These are phyloP conservation scores for Leucania comma DNA, from an alignment of 2,888 invertebrate species.

Conservation along the genomic window DNA sequence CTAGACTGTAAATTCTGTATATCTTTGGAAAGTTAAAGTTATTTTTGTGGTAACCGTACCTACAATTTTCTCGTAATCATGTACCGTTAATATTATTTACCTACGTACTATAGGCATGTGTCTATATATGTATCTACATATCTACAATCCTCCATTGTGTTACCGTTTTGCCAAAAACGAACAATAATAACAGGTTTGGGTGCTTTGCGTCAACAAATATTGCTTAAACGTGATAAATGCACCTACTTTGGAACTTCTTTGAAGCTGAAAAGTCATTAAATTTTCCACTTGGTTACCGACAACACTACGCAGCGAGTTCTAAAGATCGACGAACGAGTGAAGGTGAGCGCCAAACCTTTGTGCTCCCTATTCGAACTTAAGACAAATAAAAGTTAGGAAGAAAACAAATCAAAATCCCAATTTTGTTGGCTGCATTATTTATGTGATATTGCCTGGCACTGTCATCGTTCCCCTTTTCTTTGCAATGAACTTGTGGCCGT, in stretches of 20 bases:
- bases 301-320: constrained; percentile 66
- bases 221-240: neutral
- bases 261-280: constrained; percentile 63
- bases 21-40: neutral
- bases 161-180: no score
- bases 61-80: no score
- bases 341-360: constrained; percentile 73
- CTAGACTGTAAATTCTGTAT: neutral
- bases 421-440: constrained; percentile 89
- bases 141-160: no score
- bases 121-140: neutral
- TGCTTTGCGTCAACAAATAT: neutral
- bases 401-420: constrained; percentile 90
- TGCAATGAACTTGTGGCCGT: constrained; percentile 81
- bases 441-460: constrained; percentile 88
- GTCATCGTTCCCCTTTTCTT: constrained; percentile 86
- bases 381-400: constrained; percentile 88
- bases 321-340: constrained; percentile 69
- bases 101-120: neutral
- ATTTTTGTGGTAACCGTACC: neutral
- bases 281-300: constrained; percentile 77
- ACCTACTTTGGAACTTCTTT: neutral
- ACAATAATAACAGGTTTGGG: neutral
- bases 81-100: no score
- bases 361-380: constrained; percentile 77